These are phyloP conservation scores for Alloscopus bannaensis DNA, from an alignment of 2,888 invertebrate genomes.

Conservation along the genomic window DNA sequence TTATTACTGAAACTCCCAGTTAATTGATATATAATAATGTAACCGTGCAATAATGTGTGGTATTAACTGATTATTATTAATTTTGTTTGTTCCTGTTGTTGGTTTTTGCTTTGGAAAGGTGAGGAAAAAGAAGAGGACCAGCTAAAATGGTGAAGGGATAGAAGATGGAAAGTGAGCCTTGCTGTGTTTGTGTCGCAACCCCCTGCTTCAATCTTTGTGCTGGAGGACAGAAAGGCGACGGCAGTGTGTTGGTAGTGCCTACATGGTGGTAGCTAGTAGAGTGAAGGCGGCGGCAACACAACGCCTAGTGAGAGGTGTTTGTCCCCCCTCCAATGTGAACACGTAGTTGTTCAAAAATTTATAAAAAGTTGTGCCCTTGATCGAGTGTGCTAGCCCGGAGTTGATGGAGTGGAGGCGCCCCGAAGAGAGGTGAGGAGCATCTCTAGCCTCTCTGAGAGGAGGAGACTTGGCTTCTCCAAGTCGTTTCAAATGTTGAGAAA, in stretches of 20 bases:
- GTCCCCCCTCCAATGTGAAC: too few relatives aligned
- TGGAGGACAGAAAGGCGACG: too few relatives aligned
- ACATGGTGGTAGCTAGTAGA: too few relatives aligned
- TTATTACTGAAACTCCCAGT: constrained; percentile 51
- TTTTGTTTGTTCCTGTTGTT: constrained; percentile 38
- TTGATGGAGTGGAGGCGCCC: constrained; percentile 33
- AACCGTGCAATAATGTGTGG: background rate
- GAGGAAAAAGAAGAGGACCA: constrained; percentile 7
- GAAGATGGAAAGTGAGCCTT: constrained; percentile 36
- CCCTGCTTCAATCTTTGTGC: background rate
- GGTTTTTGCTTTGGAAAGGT: constrained; percentile 25
- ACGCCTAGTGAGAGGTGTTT: too few relatives aligned
- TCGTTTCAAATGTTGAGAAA: constrained; percentile 30
- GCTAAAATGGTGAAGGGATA: background rate
- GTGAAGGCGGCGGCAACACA: too few relatives aligned
- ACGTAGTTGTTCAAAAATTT: too few relatives aligned
- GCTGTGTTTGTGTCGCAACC: background rate
- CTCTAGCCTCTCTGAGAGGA: constrained; percentile 8
- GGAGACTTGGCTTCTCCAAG: background rate
- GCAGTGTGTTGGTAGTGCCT: too few relatives aligned
- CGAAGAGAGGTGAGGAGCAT: constrained; percentile 23
- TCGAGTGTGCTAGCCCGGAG: background rate
- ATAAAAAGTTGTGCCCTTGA: too few relatives aligned
- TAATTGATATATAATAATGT: constrained; percentile 23
- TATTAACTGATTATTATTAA: background rate